Conservation (phyloP, 2,797 vertebrate genomes). For the Benthosema pterotum region DNA sequence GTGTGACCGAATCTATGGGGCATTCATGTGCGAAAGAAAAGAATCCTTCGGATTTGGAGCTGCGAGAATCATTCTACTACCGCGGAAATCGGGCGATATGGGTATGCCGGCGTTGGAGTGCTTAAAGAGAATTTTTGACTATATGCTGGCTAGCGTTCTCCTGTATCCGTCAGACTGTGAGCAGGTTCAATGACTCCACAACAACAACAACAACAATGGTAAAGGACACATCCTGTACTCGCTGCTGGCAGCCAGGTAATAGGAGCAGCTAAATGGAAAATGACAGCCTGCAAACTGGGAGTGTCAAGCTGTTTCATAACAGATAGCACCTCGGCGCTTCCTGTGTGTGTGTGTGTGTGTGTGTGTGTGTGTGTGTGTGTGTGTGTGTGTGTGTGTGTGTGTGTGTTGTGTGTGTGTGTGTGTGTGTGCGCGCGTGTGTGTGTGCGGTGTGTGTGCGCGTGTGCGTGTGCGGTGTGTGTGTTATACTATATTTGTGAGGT, state of each 20-base stretch:
- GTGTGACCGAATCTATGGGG: too few species aligned
- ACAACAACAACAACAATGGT: slow-evolving; percentile 24
- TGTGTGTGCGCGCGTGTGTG: background rate
- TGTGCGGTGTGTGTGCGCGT: too few species aligned
- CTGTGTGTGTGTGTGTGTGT: background rate
- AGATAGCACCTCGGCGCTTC: slow-evolving; percentile 1
- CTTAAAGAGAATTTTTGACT: slow-evolving; percentile 19
- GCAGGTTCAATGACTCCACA: slow-evolving; percentile 43
- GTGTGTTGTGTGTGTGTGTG: too few species aligned
- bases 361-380: background rate
- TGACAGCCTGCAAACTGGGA: slow-evolving; percentile 7
- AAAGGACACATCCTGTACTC: slow-evolving; percentile 48
- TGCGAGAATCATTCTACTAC: too few species aligned
- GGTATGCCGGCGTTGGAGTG: too few species aligned
- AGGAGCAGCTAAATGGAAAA: slow-evolving; percentile 51
- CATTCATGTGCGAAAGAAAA: too few species aligned
- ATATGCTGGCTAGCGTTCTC: slow-evolving; percentile 33
- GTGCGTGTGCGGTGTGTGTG: background rate
- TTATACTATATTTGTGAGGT: too few species aligned
- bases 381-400: background rate
- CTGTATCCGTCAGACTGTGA: slow-evolving; percentile 34
- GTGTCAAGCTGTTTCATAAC: slow-evolving; percentile 19
- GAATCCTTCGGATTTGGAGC: too few species aligned
- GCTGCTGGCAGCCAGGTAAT: slow-evolving; percentile 40
- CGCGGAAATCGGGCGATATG: too few species aligned